Conservation (phyloP, 2,888 invertebrate species). For the Thereva unica region DNA sequence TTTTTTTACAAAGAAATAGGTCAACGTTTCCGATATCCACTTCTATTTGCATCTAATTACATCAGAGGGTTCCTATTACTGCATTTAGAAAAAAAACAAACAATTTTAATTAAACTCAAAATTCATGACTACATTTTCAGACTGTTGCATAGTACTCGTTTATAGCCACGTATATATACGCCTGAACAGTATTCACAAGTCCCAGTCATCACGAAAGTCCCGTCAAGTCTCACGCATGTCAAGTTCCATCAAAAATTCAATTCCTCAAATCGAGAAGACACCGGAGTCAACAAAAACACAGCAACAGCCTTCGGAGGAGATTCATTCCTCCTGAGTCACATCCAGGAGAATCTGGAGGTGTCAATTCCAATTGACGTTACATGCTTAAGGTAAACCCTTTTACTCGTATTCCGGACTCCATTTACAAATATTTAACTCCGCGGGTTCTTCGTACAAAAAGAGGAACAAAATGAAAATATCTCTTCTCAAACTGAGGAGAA, state of each 20-base stretch:
- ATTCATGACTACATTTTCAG: no score
- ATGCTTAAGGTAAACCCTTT: slow-evolving; percentile 35
- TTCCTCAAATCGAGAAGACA: slow-evolving; percentile 39
- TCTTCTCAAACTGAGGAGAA: background rate
- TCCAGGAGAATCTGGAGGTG: slow-evolving; percentile 38
- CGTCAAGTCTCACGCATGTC: slow-evolving; percentile 41
- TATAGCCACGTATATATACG: no score
- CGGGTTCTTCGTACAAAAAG: slow-evolving; percentile 17
- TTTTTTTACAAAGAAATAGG: no score
- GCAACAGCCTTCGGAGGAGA: slow-evolving; percentile 6
- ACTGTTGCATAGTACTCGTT: no score
- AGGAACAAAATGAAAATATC: background rate
- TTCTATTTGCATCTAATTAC: no score
- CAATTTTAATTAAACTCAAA: no score
- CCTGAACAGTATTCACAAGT: no score
- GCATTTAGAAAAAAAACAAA: no score
- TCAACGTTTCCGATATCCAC: no score
- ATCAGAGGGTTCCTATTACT: no score
- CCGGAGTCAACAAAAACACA: slow-evolving; percentile 13
- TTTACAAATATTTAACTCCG: slow-evolving; percentile 26
- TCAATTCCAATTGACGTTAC: slow-evolving; percentile 43
- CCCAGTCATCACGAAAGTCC: no score
- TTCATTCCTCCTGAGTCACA: slow-evolving; percentile 14
- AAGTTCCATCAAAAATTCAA: slow-evolving; percentile 39
- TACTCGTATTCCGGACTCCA: slow-evolving; percentile 14